Percentiles rank a stretch among this genome's conserved stretches.
Conservation (phyloP, 2,113 vertebrate species). For the Tragelaphus scriptus region DNA sequence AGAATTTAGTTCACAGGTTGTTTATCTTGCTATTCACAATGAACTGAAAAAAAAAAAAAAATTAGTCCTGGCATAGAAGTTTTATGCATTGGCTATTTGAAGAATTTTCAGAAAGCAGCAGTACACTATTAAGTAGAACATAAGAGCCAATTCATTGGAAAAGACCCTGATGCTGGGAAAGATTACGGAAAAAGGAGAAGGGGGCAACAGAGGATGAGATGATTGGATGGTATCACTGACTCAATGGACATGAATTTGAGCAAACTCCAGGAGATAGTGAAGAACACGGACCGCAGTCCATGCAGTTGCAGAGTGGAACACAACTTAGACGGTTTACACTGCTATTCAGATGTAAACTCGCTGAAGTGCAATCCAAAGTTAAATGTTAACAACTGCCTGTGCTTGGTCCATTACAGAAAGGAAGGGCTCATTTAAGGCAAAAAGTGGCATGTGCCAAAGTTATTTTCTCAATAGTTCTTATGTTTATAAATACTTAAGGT, state of each 20-base stretch:
- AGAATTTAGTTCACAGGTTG: slow-evolving; percentile 69
- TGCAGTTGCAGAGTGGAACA: background rate
- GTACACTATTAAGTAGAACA: background rate
- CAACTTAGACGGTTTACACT: background rate
- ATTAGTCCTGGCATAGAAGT: slow-evolving; percentile 80
- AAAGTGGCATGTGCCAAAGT: background rate
- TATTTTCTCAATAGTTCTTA: background rate
- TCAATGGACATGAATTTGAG: background rate
- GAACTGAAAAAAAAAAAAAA: slow-evolving; percentile 80
- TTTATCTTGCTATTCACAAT: slow-evolving; percentile 86
- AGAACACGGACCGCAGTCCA: background rate
- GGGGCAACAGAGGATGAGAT: background rate
- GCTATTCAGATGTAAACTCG: background rate
- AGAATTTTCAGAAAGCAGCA: background rate
- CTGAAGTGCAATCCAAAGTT: background rate
- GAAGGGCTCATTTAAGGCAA: background rate
- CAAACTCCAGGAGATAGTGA: background rate
- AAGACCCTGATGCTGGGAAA: background rate
- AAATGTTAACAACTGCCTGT: background rate
- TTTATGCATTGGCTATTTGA: slow-evolving; percentile 73
- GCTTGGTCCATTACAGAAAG: background rate
- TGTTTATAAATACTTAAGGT: background rate
- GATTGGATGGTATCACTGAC: background rate
- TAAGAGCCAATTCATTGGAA: background rate
- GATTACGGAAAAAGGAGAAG: background rate